Evolutionary conservation across 2,797 vertebrate genomes (phyloP), one percentile per base, ranked within the genome.

Genomic region (Phoxinus dragarum): DNA sequence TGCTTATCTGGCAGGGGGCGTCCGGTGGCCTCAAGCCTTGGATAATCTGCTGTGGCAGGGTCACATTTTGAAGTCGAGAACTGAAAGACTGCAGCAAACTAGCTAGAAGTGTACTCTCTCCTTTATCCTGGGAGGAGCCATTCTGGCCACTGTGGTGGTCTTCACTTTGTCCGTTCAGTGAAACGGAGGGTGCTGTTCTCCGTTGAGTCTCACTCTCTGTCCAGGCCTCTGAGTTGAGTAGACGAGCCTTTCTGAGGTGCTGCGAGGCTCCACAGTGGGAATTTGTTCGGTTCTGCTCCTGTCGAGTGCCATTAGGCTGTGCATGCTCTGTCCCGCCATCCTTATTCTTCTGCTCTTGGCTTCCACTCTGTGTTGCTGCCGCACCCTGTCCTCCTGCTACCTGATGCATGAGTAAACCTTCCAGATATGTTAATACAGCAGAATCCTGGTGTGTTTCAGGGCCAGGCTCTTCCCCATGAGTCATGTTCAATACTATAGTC

Each of bases 391-490:
- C 97, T 94, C 96, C 97, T 91, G 97, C 96, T 94, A 98, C 97
- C 95, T 97, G 98, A 98, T 99, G 98, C 98, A 99, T 99, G 96
- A 99, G 98, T 98, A 99, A 98, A 96, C 98, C 98, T 95, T 99
- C 98, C 95, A 99, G 96, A 96, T 99, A 99, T 96, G 98, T 99
- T 98, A 99, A 94, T 97, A 99, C 98, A 97, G 97, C 95, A 96
- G 98, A 98, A 99, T 99, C 98, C 96, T 99, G 98, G 96, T 99
- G 98, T 97, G 98, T 99, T 96, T 99, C 98, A 98, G 98, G 98
- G 98, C 97, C 97, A 98, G 98, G 98, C 97, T 99, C 98, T 97
- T 99, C 98, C 96, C 98, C 98, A 99, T 99, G 98, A 99, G 98
- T 99, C 98, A 99, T 99, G 98, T 99, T 99, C 98, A 99, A 99